Conservation (phyloP, 2,113 vertebrate genomes). For the Puma concolor region DNA sequence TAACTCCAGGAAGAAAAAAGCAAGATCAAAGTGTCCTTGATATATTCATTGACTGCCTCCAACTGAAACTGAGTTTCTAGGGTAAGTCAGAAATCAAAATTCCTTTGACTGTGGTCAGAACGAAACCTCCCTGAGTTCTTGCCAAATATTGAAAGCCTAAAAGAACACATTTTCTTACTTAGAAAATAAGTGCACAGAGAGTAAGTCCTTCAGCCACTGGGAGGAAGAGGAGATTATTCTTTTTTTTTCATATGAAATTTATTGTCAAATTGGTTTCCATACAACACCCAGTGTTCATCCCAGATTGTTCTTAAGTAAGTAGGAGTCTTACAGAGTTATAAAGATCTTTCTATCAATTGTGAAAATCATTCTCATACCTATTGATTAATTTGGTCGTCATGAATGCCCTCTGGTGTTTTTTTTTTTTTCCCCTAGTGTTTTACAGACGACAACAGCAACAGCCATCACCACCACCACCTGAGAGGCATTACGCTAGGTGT, state of each 20-base stretch:
- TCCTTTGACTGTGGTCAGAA: neutral
- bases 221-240: neutral
- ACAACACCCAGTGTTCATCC: no score
- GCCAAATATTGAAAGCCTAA: neutral
- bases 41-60: neutral
- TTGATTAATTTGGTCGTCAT: neutral
- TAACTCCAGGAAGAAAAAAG: neutral
- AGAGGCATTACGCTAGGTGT: neutral
- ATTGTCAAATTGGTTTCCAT: no score
- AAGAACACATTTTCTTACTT: neutral
- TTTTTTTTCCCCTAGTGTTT: neutral
- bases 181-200: neutral
- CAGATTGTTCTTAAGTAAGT: neutral
- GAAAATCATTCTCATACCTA: neutral
- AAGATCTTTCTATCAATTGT: neutral
- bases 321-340: neutral
- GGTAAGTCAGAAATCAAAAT: slow-evolving; percentile 32
- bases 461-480: neutral
- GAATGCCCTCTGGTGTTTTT: neutral
- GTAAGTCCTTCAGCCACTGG: neutral
- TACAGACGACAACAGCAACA: neutral
- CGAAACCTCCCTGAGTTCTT: neutral
- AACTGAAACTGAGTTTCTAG: neutral
- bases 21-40: neutral
- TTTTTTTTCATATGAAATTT: no score